Conservation (phyloP, 1,140 invertebrate species). For the Cardiocondyla obscurior region DNA sequence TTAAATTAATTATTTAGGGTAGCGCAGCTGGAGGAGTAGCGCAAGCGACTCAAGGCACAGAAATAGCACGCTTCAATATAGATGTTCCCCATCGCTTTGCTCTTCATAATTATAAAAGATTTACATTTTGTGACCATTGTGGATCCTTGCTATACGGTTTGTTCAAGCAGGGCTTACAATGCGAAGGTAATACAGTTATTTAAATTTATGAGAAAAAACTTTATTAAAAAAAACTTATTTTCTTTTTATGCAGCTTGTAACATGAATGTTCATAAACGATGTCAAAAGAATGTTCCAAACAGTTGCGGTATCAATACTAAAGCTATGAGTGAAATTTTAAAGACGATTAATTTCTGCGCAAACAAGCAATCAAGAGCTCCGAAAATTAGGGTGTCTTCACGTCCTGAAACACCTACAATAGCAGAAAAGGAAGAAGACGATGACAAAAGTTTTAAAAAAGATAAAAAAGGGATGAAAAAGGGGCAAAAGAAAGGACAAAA, state of each 20-base stretch:
- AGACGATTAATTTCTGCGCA: conserved; percentile 95
- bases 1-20: conserved; percentile 61
- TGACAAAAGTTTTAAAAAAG: not conserved
- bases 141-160: conserved; percentile 98
- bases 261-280: conserved; percentile 99
- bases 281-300: conserved; percentile 99
- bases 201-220: not conserved
- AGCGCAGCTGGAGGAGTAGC: not conserved
- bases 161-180: conserved; percentile 98
- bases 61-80: conserved; percentile 96
- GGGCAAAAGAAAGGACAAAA: conserved; percentile 1
- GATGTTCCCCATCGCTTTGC: conserved; percentile 98
- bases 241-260: conserved; percentile 89
- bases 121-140: conserved; percentile 99
- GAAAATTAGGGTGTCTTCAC: conserved; percentile 77
- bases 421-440: conserved; percentile 21
- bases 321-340: conserved; percentile 96
- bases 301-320: conserved; percentile 99
- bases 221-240: not conserved
- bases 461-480: conserved; percentile 4
- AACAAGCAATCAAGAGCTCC: conserved; percentile 91
- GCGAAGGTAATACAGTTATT: conserved; percentile 89
- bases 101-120: conserved; percentile 97
- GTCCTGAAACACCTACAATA: conserved; percentile 55
- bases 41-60: conserved; percentile 73